Percentiles rank a stretch among this genome's conserved stretches.
Evolutionary conservation across 2,797 vertebrate species (phyloP).

Genomic region (Melanotaenia maccullochi): DNA sequence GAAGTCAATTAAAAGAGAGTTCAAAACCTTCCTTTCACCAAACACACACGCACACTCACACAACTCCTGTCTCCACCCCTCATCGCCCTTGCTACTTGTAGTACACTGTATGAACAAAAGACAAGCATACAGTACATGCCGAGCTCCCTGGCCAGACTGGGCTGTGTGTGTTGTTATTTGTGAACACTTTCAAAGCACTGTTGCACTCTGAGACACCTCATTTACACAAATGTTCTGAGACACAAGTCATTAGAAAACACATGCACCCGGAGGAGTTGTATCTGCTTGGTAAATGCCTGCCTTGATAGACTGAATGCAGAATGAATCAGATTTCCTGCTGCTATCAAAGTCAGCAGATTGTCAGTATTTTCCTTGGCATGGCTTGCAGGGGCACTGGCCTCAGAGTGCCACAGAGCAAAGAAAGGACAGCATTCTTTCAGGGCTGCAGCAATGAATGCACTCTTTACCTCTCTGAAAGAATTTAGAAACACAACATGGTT

Average conservation of each 20-base stretch:
- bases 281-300: constrained; percentile 42
- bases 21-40: constrained; percentile 47
- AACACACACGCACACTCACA: constrained; percentile 25
- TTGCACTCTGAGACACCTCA: constrained; percentile 36
- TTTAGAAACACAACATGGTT: constrained; percentile 46
- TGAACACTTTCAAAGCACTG: constrained; percentile 38
- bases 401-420: constrained; percentile 57
- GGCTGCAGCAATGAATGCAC: constrained; percentile 36
- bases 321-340: constrained; percentile 57
- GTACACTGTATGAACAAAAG: constrained; percentile 62
- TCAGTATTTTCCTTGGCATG: constrained; percentile 72
- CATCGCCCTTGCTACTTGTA: constrained; percentile 51
- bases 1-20: constrained; percentile 59
- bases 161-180: constrained; percentile 30
- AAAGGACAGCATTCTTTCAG: constrained; percentile 66
- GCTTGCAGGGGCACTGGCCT: constrained; percentile 28
- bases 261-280: constrained; percentile 55
- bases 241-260: constrained; percentile 58
- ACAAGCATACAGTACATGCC: constrained; percentile 36
- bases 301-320: constrained; percentile 46
- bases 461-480: constrained; percentile 33
- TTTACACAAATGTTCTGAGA: constrained; percentile 60
- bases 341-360: constrained; percentile 74
- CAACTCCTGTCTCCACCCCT: constrained; percentile 35
- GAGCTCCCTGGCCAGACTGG: constrained; percentile 28